Evolutionary conservation across 2,113 vertebrate species (phyloP).

Genomic region (Euleptes europaea): DNA sequence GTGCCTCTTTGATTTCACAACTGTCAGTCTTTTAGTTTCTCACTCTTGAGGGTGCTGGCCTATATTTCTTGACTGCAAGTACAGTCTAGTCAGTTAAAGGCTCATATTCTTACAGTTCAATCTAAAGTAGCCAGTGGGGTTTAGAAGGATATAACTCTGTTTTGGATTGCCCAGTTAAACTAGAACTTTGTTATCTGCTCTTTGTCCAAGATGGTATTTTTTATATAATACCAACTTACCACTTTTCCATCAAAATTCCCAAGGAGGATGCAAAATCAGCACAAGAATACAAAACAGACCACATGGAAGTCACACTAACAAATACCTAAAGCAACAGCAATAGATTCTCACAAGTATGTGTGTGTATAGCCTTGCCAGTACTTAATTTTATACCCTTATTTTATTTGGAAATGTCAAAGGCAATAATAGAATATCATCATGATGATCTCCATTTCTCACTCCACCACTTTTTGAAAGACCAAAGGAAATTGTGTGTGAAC

Average conservation of each 20-base stretch:
- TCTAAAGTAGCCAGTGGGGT: too few relatives aligned
- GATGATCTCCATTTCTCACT: not conserved
- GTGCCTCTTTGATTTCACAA: constrained; percentile 14
- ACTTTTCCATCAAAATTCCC: not conserved
- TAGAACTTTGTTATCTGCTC: constrained; percentile 10
- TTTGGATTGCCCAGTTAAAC: not conserved
- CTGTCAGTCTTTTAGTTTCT: constrained; percentile 19
- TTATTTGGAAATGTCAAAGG: not conserved
- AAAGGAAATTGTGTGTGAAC: constrained; percentile 22
- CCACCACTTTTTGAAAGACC: constrained; percentile 17
- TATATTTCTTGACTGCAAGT: not conserved
- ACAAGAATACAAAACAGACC: not conserved
- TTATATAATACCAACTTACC: too few relatives aligned
- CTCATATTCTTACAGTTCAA: not conserved
- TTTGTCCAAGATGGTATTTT: not conserved
- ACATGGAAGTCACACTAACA: not conserved
- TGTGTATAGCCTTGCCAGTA: not conserved
- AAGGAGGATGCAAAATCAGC: not conserved
- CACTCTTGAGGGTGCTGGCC: not conserved
- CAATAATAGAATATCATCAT: not conserved
- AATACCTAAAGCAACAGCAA: not conserved
- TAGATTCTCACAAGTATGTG: not conserved
- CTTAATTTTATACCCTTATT: not conserved
- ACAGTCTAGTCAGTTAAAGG: constrained; percentile 5
- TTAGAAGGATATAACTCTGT: too few relatives aligned